These are phyloP conservation scores for Hemibagrus wyckioides DNA, from an alignment of 2,113 vertebrate species.

Conservation along the genomic window DNA sequence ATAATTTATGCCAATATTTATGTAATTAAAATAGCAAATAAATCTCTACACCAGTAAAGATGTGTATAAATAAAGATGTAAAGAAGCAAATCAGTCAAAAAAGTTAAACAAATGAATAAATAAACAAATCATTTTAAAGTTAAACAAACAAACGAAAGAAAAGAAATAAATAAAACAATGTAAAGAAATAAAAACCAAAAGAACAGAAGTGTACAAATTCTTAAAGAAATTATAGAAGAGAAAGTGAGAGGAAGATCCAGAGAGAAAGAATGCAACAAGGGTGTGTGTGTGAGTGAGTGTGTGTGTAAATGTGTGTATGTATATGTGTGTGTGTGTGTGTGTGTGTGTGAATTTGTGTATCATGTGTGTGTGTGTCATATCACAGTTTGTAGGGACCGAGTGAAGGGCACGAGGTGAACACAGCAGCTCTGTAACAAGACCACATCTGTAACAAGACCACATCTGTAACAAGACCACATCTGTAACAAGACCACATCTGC, in stretches of 20 bases:
- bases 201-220: background rate
- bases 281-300: background rate
- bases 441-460: too few relatives aligned
- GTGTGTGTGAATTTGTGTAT: background rate
- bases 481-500: constrained; percentile 63
- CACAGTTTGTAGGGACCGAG: constrained; percentile 3
- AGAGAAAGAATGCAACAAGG: background rate
- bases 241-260: background rate
- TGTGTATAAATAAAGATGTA: too few relatives aligned
- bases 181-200: background rate
- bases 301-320: too few relatives aligned
- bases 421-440: constrained; percentile 68
- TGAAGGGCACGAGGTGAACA: constrained; percentile 47
- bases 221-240: background rate
- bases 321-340: too few relatives aligned
- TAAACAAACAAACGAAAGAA: too few relatives aligned
- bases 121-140: background rate
- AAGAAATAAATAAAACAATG: background rate
- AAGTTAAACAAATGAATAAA: too few relatives aligned
- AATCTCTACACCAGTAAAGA: too few relatives aligned
- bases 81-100: too few relatives aligned
- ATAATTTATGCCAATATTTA: too few relatives aligned
- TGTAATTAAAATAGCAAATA: too few relatives aligned
- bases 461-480: constrained; percentile 70
- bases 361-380: background rate